A percentile compares a stretch with the other conserved stretches of the same genome.
Conservation (phyloP, 2,888 invertebrate genomes). For the Pasiphila rectangulata region DNA sequence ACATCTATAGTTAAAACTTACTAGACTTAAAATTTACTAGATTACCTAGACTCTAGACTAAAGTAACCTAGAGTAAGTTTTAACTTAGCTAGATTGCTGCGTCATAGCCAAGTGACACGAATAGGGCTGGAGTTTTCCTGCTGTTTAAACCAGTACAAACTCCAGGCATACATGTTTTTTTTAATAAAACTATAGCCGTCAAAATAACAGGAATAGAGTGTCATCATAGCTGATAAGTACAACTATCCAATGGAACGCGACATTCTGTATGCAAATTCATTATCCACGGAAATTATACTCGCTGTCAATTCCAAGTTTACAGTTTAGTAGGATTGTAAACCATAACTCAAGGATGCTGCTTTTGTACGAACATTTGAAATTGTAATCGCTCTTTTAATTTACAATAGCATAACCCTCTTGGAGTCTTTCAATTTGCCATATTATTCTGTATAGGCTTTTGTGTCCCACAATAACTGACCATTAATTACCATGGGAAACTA, state of each 20-base stretch:
- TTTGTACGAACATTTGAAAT: slow-evolving; percentile 5
- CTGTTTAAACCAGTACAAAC: too few relatives aligned
- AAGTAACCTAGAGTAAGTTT: too few relatives aligned
- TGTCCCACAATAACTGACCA: slow-evolving; percentile 2
- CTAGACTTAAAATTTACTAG: too few relatives aligned
- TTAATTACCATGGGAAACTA: slow-evolving; percentile 12
- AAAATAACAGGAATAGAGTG: too few relatives aligned
- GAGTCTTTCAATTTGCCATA: slow-evolving; percentile 12
- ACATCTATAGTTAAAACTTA: too few relatives aligned
- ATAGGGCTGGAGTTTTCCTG: too few relatives aligned
- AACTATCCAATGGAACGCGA: neutral
- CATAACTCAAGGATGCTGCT: neutral
- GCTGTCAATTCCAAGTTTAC: neutral
- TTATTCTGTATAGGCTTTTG: slow-evolving; percentile 21
- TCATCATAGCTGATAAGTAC: too few relatives aligned
- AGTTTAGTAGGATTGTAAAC: slow-evolving; percentile 1
- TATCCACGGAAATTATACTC: neutral
- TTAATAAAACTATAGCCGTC: too few relatives aligned
- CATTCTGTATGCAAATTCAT: slow-evolving; percentile 3
- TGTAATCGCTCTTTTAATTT: slow-evolving; percentile 11
- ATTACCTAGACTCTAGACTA: too few relatives aligned
- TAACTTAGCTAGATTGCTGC: too few relatives aligned
- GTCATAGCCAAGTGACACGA: too few relatives aligned
- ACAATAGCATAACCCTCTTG: slow-evolving; percentile 16
- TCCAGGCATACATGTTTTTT: too few relatives aligned